Evolutionary conservation across 2,888 invertebrate species (phyloP), one percentile per base, ranked within the genome.

Genomic region (Drosophila borealis): DNA sequence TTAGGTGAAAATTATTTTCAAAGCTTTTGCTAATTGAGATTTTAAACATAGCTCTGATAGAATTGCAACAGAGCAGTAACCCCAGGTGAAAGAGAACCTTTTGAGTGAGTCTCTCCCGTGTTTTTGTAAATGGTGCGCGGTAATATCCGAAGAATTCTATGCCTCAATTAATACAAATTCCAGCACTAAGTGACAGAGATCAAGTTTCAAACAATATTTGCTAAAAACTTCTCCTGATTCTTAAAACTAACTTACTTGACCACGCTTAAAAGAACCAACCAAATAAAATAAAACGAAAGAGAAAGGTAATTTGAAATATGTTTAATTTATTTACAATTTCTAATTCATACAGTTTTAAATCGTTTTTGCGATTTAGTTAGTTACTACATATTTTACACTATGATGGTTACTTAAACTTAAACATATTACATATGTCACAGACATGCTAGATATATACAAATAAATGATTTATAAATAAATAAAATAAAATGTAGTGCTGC

Each of bases 121-220:
- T 53, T 56, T 11, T 13, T 37, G 36, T 55, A 59, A 0, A n/a
- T 17, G 10, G 48, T 55, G 63, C 76, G 75, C 75, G 76, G 29
- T 42, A 50, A 25, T 19, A 14, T 14, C 8, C 0, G 5, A 45
- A 54, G 70, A 44, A 21, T 75, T 39, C 41, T 50, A 36, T 33
- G 36, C 44, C 29, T 34, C 11, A 66, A 59, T 41, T 41, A 49
- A 37, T 25, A 29, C 44, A 65, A 57, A 34, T 44, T 54, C 39
- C 9, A 59, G 11, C 51, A 21, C 17, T 19, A 13, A 42, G 13
- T 42, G 37, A 42, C 29, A 63, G 42, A 61, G 49, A 44, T 29
- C 19, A 51, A 51, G 34, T 11, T 34, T 5, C n/a, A 17, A 17
- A 25, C 17, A 19, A 33, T 39, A 50, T 49, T 57, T 37, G 49